These are phyloP conservation scores for Australoheros scitulus DNA, from an alignment of 2,113 vertebrate genomes.

Conservation along the genomic window DNA sequence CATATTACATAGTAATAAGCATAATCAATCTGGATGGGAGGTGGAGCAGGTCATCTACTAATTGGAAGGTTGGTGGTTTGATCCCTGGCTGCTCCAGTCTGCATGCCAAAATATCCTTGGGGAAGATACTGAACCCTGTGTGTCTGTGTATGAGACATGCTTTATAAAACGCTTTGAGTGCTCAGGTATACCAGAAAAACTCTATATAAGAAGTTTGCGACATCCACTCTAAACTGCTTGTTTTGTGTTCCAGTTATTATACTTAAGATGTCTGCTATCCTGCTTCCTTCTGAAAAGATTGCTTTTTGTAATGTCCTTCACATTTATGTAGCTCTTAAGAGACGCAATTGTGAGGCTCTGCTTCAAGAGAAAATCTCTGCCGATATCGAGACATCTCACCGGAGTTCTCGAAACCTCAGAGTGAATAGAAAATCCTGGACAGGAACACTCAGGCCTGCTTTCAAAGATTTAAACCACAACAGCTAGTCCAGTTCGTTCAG, in stretches of 20 bases:
- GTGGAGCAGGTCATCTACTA: too few relatives aligned
- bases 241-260: not conserved
- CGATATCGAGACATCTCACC: not conserved
- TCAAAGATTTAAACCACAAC: not conserved
- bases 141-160: too few relatives aligned
- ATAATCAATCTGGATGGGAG: not conserved
- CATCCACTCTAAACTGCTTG: not conserved
- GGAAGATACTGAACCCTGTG: too few relatives aligned
- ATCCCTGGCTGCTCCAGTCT: too few relatives aligned
- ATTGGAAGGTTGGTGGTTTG: too few relatives aligned
- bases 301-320: not conserved
- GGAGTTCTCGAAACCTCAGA: not conserved
- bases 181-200: too few relatives aligned
- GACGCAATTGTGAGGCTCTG: not conserved
- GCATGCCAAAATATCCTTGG: too few relatives aligned
- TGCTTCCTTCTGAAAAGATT: not conserved
- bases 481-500: not conserved
- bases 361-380: not conserved
- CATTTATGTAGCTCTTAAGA: not conserved
- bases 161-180: too few relatives aligned
- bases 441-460: not conserved
- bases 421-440: not conserved
- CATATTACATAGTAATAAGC: not conserved
- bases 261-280: not conserved
- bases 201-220: not conserved